Evolutionary conservation across 2,113 vertebrate genomes (phyloP).

Genomic region (Pomatostomus ruficeps): DNA sequence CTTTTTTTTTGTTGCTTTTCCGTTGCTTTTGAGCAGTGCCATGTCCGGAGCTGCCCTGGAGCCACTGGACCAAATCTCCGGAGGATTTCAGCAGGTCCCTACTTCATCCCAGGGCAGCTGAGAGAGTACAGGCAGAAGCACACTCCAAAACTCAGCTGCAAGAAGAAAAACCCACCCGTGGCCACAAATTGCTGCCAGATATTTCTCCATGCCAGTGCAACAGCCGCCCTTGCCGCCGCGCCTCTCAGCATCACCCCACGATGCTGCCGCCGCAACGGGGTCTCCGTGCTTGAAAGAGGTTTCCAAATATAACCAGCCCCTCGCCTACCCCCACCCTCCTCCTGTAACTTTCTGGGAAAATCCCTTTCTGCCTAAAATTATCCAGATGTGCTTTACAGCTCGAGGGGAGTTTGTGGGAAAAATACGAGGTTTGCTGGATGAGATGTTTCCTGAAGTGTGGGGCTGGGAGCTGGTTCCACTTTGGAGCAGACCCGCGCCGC

Average conservation of each 20-base stretch:
- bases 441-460: constrained; percentile 51
- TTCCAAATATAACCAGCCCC: constrained; percentile 34
- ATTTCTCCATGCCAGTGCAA: neutral
- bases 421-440: constrained; percentile 47
- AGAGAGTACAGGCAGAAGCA: neutral
- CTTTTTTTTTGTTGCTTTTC: neutral
- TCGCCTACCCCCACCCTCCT: neutral
- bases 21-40: neutral
- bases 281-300: neutral
- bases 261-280: neutral
- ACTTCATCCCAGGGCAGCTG: neutral
- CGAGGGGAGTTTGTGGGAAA: constrained; percentile 53
- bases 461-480: constrained; percentile 34
- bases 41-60: neutral
- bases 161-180: neutral
- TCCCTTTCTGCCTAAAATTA: constrained; percentile 62
- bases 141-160: neutral
- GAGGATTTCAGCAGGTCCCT: neutral
- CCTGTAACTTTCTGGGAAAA: constrained; percentile 45
- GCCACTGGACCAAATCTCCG: neutral
- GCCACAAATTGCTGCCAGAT: neutral
- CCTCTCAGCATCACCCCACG: neutral
- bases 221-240: rapidly evolving
- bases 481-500: neutral
- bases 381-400: constrained; percentile 60